These are phyloP conservation scores for Sminthurinus aureus DNA, from an alignment of 2,888 invertebrate species.

Conservation along the genomic window DNA sequence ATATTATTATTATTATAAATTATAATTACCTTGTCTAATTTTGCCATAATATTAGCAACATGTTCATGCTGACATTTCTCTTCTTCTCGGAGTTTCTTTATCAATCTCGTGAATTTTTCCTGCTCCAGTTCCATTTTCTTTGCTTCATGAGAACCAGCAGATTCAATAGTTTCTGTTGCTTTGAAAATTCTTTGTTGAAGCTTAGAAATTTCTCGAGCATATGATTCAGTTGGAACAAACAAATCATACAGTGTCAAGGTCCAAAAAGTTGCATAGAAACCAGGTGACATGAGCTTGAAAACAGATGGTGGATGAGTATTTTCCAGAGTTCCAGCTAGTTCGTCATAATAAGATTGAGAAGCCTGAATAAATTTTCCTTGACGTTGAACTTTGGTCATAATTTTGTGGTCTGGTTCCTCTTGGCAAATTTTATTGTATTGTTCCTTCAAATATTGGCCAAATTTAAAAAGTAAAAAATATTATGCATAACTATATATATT, in stretches of 20 bases:
- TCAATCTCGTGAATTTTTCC: conserved; percentile 85
- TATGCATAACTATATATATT: no score
- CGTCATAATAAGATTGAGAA: conserved; percentile 78
- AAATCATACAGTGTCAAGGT: conserved; percentile 96
- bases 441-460: conserved; percentile 69
- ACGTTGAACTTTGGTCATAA: conserved; percentile 72
- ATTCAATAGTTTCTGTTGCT: conserved; percentile 67
- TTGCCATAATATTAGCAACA: conserved; percentile 81
- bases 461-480: no score
- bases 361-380: conserved; percentile 82
- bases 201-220: conserved; percentile 88
- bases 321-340: conserved; percentile 83
- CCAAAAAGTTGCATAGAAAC: conserved; percentile 98
- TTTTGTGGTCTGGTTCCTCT: conserved; percentile 80
- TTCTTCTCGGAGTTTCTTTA: conserved; percentile 94
- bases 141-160: conserved; percentile 70
- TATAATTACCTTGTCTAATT: conserved; percentile 65
- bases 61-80: conserved; percentile 93
- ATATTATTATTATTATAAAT: background rate
- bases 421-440: conserved; percentile 85
- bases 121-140: conserved; percentile 93
- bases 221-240: conserved; percentile 89
- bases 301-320: conserved; percentile 82
- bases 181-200: conserved; percentile 70
- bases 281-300: conserved; percentile 93